Percentiles rank a stretch among this genome's conserved stretches.
Evolutionary conservation across 2,888 invertebrate genomes (phyloP).

Genomic region (Epinotia demarniana): DNA sequence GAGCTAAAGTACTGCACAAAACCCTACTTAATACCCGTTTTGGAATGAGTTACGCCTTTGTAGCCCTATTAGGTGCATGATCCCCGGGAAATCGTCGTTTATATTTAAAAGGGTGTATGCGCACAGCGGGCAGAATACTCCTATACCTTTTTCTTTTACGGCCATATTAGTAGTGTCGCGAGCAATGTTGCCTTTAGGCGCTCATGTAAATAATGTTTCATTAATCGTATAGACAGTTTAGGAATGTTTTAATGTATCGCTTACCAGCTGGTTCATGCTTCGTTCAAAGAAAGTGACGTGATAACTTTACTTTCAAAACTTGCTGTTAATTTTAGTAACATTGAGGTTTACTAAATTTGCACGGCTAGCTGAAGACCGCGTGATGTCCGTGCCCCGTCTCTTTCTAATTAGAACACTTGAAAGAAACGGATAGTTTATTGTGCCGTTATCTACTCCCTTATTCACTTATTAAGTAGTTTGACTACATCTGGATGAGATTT

Average conservation of each 20-base stretch:
- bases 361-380: no score
- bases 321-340: not conserved
- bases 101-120: conserved; percentile 2
- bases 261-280: not conserved
- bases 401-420: no score
- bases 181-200: conserved; percentile 30
- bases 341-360: not conserved
- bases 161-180: conserved; percentile 25
- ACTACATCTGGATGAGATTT: no score
- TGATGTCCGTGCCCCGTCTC: no score
- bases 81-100: conserved; percentile 15
- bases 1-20: not conserved
- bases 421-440: no score
- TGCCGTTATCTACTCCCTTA: no score
- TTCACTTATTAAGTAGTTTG: no score
- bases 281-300: not conserved
- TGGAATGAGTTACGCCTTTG: conserved; percentile 3
- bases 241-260: conserved; percentile 9
- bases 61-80: conserved; percentile 26
- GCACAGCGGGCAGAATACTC: not conserved
- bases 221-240: conserved; percentile 26
- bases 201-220: conserved; percentile 19
- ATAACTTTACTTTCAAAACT: not conserved
- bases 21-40: not conserved
- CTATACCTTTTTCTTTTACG: not conserved